Percentiles rank a stretch among this genome's conserved stretches.
Evolutionary conservation across 2,113 vertebrate species (phyloP).

Genomic region (Xenotilapia flavipinnis): DNA sequence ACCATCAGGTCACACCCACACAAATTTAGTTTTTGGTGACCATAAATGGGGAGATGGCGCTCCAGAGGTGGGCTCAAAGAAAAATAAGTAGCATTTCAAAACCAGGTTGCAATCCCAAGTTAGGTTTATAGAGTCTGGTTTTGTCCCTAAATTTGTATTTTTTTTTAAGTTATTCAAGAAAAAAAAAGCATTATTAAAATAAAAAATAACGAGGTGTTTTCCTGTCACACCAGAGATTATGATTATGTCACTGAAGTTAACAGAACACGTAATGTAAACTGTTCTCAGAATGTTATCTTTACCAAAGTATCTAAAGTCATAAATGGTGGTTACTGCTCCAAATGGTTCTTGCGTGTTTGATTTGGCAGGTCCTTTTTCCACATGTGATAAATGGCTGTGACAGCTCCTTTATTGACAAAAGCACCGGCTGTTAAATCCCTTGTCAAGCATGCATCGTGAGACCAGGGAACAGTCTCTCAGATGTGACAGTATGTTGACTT

Average conservation of each 20-base stretch:
- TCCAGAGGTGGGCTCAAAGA: background rate
- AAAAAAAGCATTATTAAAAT: background rate
- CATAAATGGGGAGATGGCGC: background rate
- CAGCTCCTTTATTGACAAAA: background rate
- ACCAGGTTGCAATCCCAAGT: background rate
- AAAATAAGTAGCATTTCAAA: background rate
- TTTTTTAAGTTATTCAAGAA: background rate
- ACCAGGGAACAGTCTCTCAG: background rate
- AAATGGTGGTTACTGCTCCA: background rate
- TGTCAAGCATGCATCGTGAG: background rate
- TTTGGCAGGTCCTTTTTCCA: background rate
- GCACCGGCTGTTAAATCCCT: slow-evolving; percentile 13
- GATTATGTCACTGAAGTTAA: background rate
- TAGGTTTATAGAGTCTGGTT: background rate
- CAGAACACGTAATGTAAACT: background rate
- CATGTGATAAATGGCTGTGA: background rate
- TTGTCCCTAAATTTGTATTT: background rate
- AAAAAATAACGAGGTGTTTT: background rate
- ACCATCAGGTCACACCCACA: background rate
- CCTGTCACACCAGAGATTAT: background rate
- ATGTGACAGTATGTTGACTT: background rate
- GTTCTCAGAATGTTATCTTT: background rate
- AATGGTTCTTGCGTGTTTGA: background rate
- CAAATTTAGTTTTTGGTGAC: background rate
- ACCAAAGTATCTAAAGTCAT: background rate